Base-by-base conservation (phyloP, 1,140 invertebrate genomes). In the Octopus sinensis region DNA sequence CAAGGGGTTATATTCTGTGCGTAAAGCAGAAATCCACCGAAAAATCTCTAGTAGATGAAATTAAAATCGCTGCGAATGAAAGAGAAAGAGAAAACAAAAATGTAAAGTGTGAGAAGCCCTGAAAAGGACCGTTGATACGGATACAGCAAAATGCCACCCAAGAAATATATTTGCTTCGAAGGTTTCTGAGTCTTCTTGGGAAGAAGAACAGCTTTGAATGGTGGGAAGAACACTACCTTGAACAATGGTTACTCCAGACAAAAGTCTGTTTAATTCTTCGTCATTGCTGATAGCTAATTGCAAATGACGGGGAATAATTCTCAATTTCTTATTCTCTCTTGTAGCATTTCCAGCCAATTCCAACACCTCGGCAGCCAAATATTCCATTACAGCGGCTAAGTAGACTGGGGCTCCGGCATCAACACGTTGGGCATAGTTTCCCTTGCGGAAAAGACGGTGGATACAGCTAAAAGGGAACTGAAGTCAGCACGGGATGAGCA, bases 291-390 rank as follows among this genome's bases (percentile, higher is more conserved):
- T 85, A 43, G 87, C 87, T 54, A 88, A 68, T 82, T 88, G 86
- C 17, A 88, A 76, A 80, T 88, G 87, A 71, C 87, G 82, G 6
- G 86, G 86, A 75, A 85, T 86, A 53, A 87, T 87, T 78, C 83
- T 77, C 3, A 53, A 71, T 76, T 82, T 92, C 84, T 92, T 92
- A 87, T 92, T 92, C 86, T 93, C 92, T 54, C 91, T 86, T 0
- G 95, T 95, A 12, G 94, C 94, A 85, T 96, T 95, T 3, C 94
- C 94, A 30, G 94, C 94, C 89, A 92, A 90, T 82, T 92, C 92
- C 13, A 92, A 84, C 80, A 82, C 90, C 85, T 92, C 91, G 84
- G 90, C 91, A 13, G 87, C 88, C 68, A 90, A 84, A 79, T 91
- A 91, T 82, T 90, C 90, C 9, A 91, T 82, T 12, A 90, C 88